A percentile compares a stretch with the other conserved stretches of the same genome.
Conservation (phyloP, 2,888 invertebrate genomes). For the Maniola hyperantus region DNA sequence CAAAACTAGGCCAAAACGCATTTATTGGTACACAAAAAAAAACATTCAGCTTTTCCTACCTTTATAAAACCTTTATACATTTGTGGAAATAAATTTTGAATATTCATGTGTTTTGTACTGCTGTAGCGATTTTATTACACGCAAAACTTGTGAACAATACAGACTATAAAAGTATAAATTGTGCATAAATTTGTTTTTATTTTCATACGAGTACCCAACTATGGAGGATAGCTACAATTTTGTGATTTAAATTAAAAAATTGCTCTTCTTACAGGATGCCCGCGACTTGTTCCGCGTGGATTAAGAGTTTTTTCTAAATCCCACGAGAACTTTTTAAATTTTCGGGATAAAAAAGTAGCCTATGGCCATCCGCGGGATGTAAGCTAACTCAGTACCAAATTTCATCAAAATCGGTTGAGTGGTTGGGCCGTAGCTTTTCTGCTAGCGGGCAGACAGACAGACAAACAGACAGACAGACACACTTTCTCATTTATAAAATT, state of each 20-base stretch:
- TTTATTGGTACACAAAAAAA: slow-evolving; percentile 6
- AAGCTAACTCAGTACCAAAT: no score
- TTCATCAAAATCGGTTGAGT: no score
- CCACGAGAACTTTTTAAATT: no score
- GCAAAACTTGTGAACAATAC: slow-evolving; percentile 18
- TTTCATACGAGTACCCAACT: background rate
- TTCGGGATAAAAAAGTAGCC: no score
- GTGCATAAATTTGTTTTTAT: slow-evolving; percentile 4
- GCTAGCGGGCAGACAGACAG: no score
- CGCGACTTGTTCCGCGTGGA: no score
- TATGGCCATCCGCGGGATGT: no score
- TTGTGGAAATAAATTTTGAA: slow-evolving; percentile 19
- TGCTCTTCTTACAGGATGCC: background rate
- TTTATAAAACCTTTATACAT: slow-evolving; percentile 10
- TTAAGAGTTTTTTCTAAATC: no score
- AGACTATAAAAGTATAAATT: slow-evolving; percentile 10
- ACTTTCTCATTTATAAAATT: no score
- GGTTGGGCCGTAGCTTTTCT: no score
- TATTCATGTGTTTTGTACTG: slow-evolving; percentile 16
- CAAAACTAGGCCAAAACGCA: background rate
- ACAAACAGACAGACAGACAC: no score
- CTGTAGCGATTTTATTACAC: slow-evolving; percentile 17
- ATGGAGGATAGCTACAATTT: background rate
- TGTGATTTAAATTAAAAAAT: background rate
- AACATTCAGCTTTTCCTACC: slow-evolving; percentile 3